A percentile compares a stretch with the other conserved stretches of the same genome.
Evolutionary conservation across 2,797 vertebrate species (phyloP).

Genomic region (Hypotaenidia philippensis): DNA sequence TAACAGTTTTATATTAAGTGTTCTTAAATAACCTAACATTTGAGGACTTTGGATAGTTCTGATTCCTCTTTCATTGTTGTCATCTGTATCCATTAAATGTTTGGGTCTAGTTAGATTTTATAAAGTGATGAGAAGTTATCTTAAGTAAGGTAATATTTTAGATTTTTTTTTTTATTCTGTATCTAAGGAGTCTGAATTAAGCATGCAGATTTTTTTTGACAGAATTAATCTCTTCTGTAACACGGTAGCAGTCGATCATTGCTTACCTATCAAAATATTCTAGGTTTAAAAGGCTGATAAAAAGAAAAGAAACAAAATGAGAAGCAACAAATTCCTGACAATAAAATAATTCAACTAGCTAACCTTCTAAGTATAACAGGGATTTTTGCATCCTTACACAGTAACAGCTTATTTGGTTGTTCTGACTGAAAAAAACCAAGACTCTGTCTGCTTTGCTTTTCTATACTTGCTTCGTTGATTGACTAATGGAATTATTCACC

Average conservation of each 20-base stretch:
- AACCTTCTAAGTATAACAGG: neutral
- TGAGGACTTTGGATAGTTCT: neutral
- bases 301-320: rapidly evolving
- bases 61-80: neutral
- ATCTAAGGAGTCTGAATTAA: neutral
- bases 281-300: neutral
- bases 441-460: neutral
- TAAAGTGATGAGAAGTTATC: neutral
- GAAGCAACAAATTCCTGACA: rapidly evolving
- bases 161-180: neutral
- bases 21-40: neutral
- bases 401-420: neutral
- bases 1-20: neutral
- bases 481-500: neutral
- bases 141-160: neutral
- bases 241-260: neutral
- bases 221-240: neutral
- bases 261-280: neutral
- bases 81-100: neutral
- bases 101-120: neutral
- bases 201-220: neutral
- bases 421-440: neutral
- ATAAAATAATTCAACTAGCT: neutral
- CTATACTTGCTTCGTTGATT: neutral
- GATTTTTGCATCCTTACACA: neutral